Evolutionary conservation across 2,888 invertebrate species (phyloP).

Genomic region (Apomyelois bistriatella): DNA sequence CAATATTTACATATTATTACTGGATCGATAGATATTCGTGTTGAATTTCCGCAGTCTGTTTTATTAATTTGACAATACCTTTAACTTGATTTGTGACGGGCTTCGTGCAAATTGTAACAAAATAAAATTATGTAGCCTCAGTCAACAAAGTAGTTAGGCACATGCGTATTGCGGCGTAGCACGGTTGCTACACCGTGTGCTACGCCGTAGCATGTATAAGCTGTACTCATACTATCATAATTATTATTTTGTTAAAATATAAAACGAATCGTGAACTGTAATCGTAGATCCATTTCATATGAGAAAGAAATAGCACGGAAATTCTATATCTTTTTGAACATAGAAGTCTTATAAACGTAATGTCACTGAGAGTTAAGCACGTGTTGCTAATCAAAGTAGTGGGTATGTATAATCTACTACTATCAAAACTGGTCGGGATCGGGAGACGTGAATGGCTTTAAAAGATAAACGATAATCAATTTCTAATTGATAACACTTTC

Average conservation of each 20-base stretch:
- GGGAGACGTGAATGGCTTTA: constrained; percentile 26
- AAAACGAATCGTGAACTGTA: background rate
- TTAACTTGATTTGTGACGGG: background rate
- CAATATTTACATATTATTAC: constrained; percentile 60
- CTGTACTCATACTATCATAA: background rate
- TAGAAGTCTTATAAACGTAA: constrained; percentile 14
- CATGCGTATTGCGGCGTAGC: too few relatives aligned
- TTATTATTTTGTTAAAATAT: background rate
- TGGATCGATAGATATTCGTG: constrained; percentile 33
- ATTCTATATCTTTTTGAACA: background rate
- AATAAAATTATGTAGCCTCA: background rate
- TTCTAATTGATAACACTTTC: constrained; percentile 4
- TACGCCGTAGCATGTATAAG: background rate
- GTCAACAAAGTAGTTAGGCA: too few relatives aligned
- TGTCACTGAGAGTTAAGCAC: constrained; percentile 18
- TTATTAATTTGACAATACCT: background rate
- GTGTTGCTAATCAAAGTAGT: constrained; percentile 32
- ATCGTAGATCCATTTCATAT: background rate
- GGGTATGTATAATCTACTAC: constrained; percentile 25
- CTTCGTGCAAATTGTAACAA: background rate
- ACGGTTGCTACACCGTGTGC: too few relatives aligned
- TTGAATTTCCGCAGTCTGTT: background rate
- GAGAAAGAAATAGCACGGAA: background rate
- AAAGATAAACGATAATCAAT: constrained; percentile 18
- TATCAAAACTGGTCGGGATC: constrained; percentile 37